phyloP scores from a whole-genome alignment of 2,888 invertebrate species.

The Eristalis tenax region DNA sequence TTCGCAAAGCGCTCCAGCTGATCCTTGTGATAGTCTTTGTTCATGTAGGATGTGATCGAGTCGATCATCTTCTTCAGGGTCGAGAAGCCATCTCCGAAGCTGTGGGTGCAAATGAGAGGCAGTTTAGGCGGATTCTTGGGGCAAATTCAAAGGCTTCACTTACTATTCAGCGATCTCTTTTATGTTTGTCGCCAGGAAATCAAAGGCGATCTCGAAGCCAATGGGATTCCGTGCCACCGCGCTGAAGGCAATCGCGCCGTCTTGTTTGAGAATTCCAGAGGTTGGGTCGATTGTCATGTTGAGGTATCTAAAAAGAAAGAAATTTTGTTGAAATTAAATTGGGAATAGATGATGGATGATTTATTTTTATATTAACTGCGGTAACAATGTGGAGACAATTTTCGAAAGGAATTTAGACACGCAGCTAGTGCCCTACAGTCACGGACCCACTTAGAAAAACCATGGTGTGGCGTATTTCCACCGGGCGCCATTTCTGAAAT shows the following conservation, averaged over 20 bases:
- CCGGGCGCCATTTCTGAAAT: too few relatives aligned
- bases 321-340: neutral
- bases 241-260: conserved; percentile 83
- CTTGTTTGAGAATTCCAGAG: conserved; percentile 84
- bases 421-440: too few relatives aligned
- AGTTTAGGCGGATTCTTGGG: neutral
- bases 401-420: too few relatives aligned
- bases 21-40: conserved; percentile 81
- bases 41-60: conserved; percentile 83
- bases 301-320: conserved; percentile 81
- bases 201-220: conserved; percentile 84
- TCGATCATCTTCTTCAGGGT: conserved; percentile 83
- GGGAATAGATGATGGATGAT: neutral
- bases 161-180: conserved; percentile 81
- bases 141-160: conserved; percentile 71
- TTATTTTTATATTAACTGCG: neutral
- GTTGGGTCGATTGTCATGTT: conserved; percentile 82
- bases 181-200: conserved; percentile 82
- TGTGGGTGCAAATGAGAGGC: conserved; percentile 72
- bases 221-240: conserved; percentile 84
- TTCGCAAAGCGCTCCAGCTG: conserved; percentile 78
- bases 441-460: too few relatives aligned
- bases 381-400: too few relatives aligned
- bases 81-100: conserved; percentile 83
- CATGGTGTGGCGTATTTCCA: too few relatives aligned